These are phyloP conservation scores for Tetramorium alpestre DNA, from an alignment of 1,140 invertebrate species.

Conservation along the genomic window DNA sequence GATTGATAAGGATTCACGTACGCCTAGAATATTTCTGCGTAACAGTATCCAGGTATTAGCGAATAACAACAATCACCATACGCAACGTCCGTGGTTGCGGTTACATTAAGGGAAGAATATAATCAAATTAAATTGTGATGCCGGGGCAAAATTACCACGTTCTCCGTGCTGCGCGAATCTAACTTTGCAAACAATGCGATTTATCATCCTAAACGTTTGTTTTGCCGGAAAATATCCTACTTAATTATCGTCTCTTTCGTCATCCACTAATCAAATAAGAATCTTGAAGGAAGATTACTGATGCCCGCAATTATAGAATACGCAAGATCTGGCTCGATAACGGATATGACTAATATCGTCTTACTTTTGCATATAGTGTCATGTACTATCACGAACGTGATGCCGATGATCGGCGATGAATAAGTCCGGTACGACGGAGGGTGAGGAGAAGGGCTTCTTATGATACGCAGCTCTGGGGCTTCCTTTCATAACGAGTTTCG, in stretches of 20 bases:
- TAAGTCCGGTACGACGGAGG: slow-evolving; percentile 75
- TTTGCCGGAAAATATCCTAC: not conserved
- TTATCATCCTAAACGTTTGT: not conserved
- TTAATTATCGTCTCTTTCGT: not conserved
- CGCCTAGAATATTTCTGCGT: slow-evolving; percentile 46
- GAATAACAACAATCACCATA: slow-evolving; percentile 37
- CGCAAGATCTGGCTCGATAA: slow-evolving; percentile 13
- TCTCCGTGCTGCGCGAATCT: not conserved
- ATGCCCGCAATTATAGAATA: slow-evolving; percentile 25
- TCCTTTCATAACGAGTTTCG: slow-evolving; percentile 71
- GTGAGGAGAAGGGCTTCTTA: slow-evolving; percentile 57
- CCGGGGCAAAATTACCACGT: not conserved
- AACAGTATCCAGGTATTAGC: slow-evolving; percentile 55
- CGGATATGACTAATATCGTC: slow-evolving; percentile 34
- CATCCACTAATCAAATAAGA: too few species aligned
- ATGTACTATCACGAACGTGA: slow-evolving; percentile 39
- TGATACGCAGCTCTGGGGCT: slow-evolving; percentile 64
- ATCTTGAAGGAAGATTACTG: slow-evolving; percentile 1
- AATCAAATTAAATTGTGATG: slow-evolving; percentile 49
- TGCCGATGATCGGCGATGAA: slow-evolving; percentile 76
- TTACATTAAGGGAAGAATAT: slow-evolving; percentile 17
- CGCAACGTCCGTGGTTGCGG: slow-evolving; percentile 16
- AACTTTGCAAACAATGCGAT: slow-evolving; percentile 30
- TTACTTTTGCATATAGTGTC: slow-evolving; percentile 24
- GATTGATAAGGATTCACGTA: slow-evolving; percentile 50